These are phyloP conservation scores for Actenoides hombroni DNA, from an alignment of 2,113 vertebrate genomes.

Conservation along the genomic window DNA sequence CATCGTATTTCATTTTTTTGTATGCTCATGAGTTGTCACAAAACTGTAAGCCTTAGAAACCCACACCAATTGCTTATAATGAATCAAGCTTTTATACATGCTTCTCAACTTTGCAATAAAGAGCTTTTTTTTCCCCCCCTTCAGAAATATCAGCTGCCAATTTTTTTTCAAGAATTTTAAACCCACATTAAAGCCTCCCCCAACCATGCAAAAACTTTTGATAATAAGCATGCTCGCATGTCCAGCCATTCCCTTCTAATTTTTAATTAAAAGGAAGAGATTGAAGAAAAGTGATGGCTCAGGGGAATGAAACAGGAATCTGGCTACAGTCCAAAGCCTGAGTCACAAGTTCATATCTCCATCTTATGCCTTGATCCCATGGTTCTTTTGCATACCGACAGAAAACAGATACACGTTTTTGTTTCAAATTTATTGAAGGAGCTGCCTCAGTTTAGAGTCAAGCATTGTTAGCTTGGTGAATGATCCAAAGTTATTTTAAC, in stretches of 20 bases:
- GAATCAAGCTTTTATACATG: slow-evolving; percentile 52
- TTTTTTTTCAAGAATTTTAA: slow-evolving; percentile 51
- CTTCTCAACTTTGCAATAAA: slow-evolving; percentile 37
- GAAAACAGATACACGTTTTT: slow-evolving; percentile 14
- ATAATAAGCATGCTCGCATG: neutral
- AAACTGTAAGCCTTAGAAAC: slow-evolving; percentile 33
- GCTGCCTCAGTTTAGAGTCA: slow-evolving; percentile 14
- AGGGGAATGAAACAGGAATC: slow-evolving; percentile 21
- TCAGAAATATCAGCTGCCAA: slow-evolving; percentile 19
- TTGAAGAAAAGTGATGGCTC: slow-evolving; percentile 47
- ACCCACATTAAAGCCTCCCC: slow-evolving; percentile 43
- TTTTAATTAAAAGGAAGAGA: slow-evolving; percentile 52
- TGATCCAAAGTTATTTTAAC: slow-evolving; percentile 14
- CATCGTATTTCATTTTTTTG: neutral
- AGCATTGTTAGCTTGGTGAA: neutral
- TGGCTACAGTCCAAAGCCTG: slow-evolving; percentile 43
- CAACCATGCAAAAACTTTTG: neutral
- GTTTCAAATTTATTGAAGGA: slow-evolving; percentile 27
- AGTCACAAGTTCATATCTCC: slow-evolving; percentile 60
- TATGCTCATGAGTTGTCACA: neutral
- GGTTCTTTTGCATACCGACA: slow-evolving; percentile 20
- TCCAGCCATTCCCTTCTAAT: neutral
- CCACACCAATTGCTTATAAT: neutral
- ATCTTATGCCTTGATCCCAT: neutral
- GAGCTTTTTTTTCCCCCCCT: neutral